phyloP scores from a whole-genome alignment of 2,797 vertebrate species.

The Neostethus bicornis region DNA sequence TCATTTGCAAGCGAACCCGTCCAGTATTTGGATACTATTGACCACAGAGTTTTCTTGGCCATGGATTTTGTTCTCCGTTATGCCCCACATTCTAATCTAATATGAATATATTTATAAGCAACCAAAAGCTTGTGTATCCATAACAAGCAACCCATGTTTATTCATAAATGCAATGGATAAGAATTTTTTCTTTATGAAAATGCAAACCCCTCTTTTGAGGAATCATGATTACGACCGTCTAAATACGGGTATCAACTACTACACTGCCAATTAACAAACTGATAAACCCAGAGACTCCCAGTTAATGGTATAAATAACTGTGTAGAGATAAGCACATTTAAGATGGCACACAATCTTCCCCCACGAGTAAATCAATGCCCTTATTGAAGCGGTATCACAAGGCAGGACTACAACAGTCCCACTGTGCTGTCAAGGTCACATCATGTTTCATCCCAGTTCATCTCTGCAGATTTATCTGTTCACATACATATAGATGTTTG shows the following conservation, averaged over 20 bases:
- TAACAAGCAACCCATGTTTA: too few species aligned
- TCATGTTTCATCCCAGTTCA: conserved; percentile 27
- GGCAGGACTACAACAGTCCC: conserved; percentile 38
- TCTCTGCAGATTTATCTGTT: conserved; percentile 16
- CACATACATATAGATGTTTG: background rate
- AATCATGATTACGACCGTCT: conserved; percentile 56
- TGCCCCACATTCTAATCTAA: too few species aligned
- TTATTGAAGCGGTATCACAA: conserved; percentile 58
- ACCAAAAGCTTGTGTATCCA: too few species aligned
- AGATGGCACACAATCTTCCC: conserved; percentile 42
- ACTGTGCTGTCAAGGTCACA: conserved; percentile 34
- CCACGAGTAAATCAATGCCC: conserved; percentile 39
- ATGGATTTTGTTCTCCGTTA: too few species aligned
- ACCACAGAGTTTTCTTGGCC: too few species aligned
- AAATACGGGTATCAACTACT: conserved; percentile 25
- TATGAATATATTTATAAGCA: too few species aligned
- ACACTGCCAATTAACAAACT: conserved; percentile 51
- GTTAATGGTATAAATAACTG: conserved; percentile 23
- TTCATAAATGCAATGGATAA: too few species aligned
- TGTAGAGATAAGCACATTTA: conserved; percentile 31
- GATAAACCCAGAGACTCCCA: conserved; percentile 18
- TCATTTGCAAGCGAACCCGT: too few species aligned
- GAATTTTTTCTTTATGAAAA: too few species aligned
- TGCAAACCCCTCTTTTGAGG: too few species aligned
- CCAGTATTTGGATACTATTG: too few species aligned